Conservation (phyloP, 2,888 invertebrate species). For the Abscondita cerata region DNA sequence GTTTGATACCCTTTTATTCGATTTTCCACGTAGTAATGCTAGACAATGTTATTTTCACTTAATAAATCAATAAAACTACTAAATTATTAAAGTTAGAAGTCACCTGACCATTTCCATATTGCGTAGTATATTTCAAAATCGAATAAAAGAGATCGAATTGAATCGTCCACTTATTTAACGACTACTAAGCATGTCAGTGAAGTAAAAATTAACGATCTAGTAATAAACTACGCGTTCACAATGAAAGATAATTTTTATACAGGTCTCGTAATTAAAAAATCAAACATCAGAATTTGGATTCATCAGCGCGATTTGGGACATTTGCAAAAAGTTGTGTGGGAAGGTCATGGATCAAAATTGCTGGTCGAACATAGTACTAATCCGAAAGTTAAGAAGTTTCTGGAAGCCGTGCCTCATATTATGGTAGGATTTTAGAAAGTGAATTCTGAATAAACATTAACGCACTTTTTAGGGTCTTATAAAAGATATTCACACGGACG, state of each 20-base stretch:
- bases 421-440: constrained; percentile 69
- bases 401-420: constrained; percentile 92
- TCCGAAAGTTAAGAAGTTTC: constrained; percentile 80
- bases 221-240: not conserved
- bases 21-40: constrained; percentile 11
- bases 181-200: constrained; percentile 26
- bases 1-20: constrained; percentile 4
- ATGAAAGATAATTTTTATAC: constrained; percentile 43
- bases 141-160: constrained; percentile 30
- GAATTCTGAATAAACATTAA: not conserved
- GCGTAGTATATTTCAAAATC: constrained; percentile 34
- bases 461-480: constrained; percentile 71
- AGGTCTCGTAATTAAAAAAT: constrained; percentile 75
- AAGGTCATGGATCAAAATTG: constrained; percentile 85
- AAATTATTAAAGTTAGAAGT: constrained; percentile 54
- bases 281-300: constrained; percentile 95
- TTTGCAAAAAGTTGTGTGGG: constrained; percentile 88
- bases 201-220: constrained; percentile 19
- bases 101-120: constrained; percentile 49
- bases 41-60: constrained; percentile 24
- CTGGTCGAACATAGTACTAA: constrained; percentile 86
- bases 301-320: constrained; percentile 89
- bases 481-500: constrained; percentile 80
- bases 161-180: constrained; percentile 25
- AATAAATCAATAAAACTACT: constrained; percentile 50